Evolutionary conservation across 2,888 invertebrate genomes (phyloP).

Genomic region (Poecilus cupreus): DNA sequence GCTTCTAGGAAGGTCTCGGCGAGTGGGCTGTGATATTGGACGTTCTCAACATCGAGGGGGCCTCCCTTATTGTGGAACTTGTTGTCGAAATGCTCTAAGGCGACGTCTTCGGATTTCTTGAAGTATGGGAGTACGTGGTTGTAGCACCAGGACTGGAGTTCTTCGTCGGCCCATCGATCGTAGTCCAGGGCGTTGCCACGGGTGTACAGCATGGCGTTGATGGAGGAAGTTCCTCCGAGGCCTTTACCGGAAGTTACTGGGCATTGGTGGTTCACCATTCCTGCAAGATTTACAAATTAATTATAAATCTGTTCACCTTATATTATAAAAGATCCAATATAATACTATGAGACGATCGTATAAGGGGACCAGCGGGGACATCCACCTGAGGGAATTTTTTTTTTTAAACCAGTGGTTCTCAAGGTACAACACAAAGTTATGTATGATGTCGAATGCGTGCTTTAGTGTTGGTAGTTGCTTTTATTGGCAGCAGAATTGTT

Average conservation of each 20-base stretch:
- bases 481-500: no score
- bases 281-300: slow-evolving; percentile 19
- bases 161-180: slow-evolving; percentile 83
- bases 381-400: no score
- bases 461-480: no score
- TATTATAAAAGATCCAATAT: not conserved
- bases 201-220: slow-evolving; percentile 89
- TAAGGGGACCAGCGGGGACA: no score
- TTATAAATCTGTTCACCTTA: not conserved
- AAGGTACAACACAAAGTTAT: no score
- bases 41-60: slow-evolving; percentile 75
- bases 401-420: no score
- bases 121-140: slow-evolving; percentile 84
- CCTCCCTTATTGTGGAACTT: slow-evolving; percentile 77
- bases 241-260: slow-evolving; percentile 80
- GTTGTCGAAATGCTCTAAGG: slow-evolving; percentile 76
- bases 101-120: slow-evolving; percentile 84
- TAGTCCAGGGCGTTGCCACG: slow-evolving; percentile 83
- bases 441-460: no score
- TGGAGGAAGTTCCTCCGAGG: slow-evolving; percentile 86
- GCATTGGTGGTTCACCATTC: slow-evolving; percentile 68
- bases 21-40: slow-evolving; percentile 74
- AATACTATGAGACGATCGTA: not conserved
- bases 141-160: slow-evolving; percentile 85
- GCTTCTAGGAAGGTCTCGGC: slow-evolving; percentile 78